Conservation (phyloP, 2,797 vertebrate genomes). For the Parambassis ranga region DNA sequence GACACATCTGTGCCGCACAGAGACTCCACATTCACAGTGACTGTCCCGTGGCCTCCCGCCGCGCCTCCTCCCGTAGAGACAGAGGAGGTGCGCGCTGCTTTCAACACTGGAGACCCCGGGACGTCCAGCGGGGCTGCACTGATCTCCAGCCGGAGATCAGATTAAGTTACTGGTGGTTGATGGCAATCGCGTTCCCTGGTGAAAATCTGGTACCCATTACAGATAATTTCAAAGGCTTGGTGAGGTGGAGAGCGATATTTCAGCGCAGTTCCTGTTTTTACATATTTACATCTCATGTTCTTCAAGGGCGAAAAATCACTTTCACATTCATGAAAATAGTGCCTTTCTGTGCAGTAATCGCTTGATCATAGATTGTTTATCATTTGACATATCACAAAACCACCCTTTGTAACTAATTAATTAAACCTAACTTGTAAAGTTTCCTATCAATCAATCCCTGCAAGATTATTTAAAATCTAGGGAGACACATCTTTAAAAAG, state of each 20-base stretch:
- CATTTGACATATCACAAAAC: not conserved
- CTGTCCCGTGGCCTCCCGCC: constrained; percentile 21
- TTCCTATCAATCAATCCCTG: too few relatives aligned
- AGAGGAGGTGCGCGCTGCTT: constrained; percentile 29
- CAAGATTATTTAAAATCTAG: too few relatives aligned
- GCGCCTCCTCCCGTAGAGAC: constrained; percentile 14
- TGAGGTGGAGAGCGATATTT: constrained; percentile 37
- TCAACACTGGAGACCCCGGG: constrained; percentile 26
- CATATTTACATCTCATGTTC: constrained; percentile 31
- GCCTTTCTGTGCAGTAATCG: not conserved
- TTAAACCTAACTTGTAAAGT: too few relatives aligned
- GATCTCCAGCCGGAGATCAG: constrained; percentile 71
- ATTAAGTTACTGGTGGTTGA: constrained; percentile 72
- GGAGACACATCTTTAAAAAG: too few relatives aligned
- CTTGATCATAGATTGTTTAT: constrained; percentile 7
- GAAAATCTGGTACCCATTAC: constrained; percentile 77
- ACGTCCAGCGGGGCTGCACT: constrained; percentile 26
- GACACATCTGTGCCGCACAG: not conserved
- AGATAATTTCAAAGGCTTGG: constrained; percentile 59
- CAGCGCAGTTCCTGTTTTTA: constrained; percentile 26
- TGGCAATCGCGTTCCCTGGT: constrained; percentile 63
- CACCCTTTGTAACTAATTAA: too few relatives aligned
- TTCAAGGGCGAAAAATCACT: constrained; percentile 17
- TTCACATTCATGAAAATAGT: constrained; percentile 16
- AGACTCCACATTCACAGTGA: not conserved